phyloP scores from a whole-genome alignment of 2,113 vertebrate species.

The Camarhynchus parvulus region DNA sequence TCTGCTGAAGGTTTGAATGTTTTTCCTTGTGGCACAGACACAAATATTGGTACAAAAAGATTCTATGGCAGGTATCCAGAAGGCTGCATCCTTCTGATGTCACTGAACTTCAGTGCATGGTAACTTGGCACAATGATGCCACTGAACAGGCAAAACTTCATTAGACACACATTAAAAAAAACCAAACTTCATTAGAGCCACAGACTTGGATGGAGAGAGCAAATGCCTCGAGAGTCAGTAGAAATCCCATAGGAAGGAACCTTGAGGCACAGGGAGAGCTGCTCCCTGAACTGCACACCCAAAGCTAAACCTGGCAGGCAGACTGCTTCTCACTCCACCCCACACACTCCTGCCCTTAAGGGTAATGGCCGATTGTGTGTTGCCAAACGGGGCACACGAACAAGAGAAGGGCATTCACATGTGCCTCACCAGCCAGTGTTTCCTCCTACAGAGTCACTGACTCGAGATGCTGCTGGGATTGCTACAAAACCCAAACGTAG shows the following conservation, averaged over 20 bases:
- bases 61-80: background rate
- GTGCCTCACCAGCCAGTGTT: background rate
- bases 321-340: background rate
- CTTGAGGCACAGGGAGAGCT: background rate
- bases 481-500: background rate
- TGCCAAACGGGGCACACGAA: accelerated
- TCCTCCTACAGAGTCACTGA: background rate
- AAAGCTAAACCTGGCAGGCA: background rate
- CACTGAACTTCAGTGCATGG: accelerated
- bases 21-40: background rate
- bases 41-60: background rate
- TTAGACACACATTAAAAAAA: background rate
- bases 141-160: background rate
- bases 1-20: background rate
- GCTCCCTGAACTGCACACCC: background rate
- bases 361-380: background rate
- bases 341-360: background rate
- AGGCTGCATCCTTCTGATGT: background rate
- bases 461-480: accelerated
- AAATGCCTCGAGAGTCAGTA: background rate
- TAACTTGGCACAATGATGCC: background rate
- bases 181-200: background rate
- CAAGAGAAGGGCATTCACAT: accelerated
- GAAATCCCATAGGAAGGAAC: background rate
- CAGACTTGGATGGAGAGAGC: background rate